Conservation (phyloP, 2,797 vertebrate genomes). For the Perodicticus potto region DNA sequence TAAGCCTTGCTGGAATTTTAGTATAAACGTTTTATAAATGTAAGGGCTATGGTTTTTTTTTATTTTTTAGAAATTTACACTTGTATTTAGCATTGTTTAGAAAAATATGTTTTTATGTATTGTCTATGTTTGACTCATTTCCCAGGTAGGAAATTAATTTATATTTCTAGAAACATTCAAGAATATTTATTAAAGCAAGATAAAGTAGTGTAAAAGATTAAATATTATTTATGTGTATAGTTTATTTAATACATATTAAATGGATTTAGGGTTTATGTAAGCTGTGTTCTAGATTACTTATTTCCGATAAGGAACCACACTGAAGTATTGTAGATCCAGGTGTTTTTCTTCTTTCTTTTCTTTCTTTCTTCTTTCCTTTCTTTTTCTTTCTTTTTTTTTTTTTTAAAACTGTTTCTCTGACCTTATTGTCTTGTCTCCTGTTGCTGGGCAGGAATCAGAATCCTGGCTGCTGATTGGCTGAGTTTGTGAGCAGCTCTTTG, state of each 20-base stretch:
- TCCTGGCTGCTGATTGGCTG: conserved; percentile 86
- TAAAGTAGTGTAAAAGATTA: conserved; percentile 52
- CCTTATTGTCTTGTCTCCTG: conserved; percentile 84
- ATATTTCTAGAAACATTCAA: conserved; percentile 62
- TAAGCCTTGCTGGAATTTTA: conserved; percentile 59
- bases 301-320: conserved; percentile 76
- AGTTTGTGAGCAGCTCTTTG: conserved; percentile 74
- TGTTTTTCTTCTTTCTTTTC: background rate
- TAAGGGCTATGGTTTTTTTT: background rate
- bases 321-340: conserved; percentile 60
- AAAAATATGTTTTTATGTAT: conserved; percentile 35
- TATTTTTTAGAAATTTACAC: background rate
- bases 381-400: background rate
- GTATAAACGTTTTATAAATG: conserved; percentile 42
- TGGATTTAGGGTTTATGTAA: conserved; percentile 62
- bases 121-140: conserved; percentile 59
- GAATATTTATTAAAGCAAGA: conserved; percentile 53
- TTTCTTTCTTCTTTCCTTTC: background rate
- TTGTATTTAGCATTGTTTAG: conserved; percentile 48
- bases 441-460: conserved; percentile 88
- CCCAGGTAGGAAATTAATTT: conserved; percentile 43
- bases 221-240: conserved; percentile 26
- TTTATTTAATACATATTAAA: background rate
- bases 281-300: conserved; percentile 83
- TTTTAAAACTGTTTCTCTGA: conserved; percentile 74